These are phyloP conservation scores for Corythoichthys haematopterus DNA, from an alignment of 2,113 vertebrate genomes.

Conservation along the genomic window DNA sequence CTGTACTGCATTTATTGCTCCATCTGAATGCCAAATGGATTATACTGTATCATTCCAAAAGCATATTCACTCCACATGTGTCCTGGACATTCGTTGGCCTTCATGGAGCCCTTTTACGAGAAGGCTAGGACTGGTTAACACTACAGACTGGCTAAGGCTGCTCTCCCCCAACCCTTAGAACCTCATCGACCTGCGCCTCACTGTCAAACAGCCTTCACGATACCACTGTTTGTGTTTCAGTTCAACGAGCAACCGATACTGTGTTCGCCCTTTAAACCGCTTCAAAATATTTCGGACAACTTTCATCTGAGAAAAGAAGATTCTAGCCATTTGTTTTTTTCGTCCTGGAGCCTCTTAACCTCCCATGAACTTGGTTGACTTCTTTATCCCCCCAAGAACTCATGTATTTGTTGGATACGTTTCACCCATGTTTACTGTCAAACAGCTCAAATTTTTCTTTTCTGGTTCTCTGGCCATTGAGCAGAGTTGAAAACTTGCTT, in stretches of 20 bases:
- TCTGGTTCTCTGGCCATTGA: constrained; percentile 49
- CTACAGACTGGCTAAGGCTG: constrained; percentile 51
- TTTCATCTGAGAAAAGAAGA: constrained; percentile 53
- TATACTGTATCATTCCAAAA: constrained; percentile 58
- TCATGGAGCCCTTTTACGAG: constrained; percentile 44
- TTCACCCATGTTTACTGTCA: constrained; percentile 32
- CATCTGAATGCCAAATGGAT: constrained; percentile 46
- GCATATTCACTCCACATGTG: constrained; percentile 40
- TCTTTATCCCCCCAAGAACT: constrained; percentile 57
- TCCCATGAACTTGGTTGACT: constrained; percentile 65
- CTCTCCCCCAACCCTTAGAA: constrained; percentile 50
- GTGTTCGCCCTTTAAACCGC: constrained; percentile 60
- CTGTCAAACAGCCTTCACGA: constrained; percentile 38
- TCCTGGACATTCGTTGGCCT: constrained; percentile 50
- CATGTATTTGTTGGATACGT: constrained; percentile 60
- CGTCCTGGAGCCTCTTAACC: constrained; percentile 61
- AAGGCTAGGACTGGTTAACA: constrained; percentile 51
- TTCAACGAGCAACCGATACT: constrained; percentile 44
- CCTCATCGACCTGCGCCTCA: constrained; percentile 53
- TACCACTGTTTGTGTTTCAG: constrained; percentile 43
- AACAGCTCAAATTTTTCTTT: constrained; percentile 23
- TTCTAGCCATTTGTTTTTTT: constrained; percentile 44
- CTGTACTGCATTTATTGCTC: constrained; percentile 27
- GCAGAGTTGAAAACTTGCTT: constrained; percentile 56
- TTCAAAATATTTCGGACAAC: constrained; percentile 54